Conservation (phyloP, 2,888 invertebrate species). For the Mythimna pallens region DNA sequence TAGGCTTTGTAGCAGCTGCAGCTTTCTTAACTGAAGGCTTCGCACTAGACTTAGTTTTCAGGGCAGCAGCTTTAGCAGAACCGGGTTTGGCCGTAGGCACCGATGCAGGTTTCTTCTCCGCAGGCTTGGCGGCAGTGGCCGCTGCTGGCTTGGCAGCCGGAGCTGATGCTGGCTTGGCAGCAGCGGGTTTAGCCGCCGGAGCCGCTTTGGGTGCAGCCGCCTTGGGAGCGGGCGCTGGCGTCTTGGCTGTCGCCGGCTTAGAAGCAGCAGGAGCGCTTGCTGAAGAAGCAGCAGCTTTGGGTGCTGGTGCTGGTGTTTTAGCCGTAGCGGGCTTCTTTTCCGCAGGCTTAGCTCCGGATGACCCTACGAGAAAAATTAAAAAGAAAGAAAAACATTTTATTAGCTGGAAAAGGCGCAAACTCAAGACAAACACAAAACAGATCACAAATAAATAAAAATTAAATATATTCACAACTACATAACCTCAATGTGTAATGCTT, state of each 20-base stretch:
- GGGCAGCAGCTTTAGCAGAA: constrained; percentile 88
- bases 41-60: constrained; percentile 88
- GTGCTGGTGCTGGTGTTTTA: constrained; percentile 86
- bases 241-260: constrained; percentile 83
- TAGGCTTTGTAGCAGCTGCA: constrained; percentile 86
- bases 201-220: constrained; percentile 83
- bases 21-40: constrained; percentile 89
- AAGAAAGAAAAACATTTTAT: too few relatives aligned
- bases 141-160: constrained; percentile 86
- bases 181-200: constrained; percentile 83
- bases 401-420: too few relatives aligned
- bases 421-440: too few relatives aligned
- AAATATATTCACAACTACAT: constrained; percentile 47
- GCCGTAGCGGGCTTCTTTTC: constrained; percentile 86
- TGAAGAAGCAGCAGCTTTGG: constrained; percentile 82
- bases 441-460: background rate
- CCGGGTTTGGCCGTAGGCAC: constrained; percentile 88
- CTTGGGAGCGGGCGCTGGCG: constrained; percentile 85
- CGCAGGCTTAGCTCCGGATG: constrained; percentile 85
- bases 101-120: constrained; percentile 82
- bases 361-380: constrained; percentile 68
- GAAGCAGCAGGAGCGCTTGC: constrained; percentile 73
- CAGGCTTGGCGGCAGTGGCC: constrained; percentile 76
- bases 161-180: constrained; percentile 86
- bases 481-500: constrained; percentile 68